Conservation (phyloP, 37 sponge, comb jelly and placozoan genomes). For the Halichondria panicea region DNA sequence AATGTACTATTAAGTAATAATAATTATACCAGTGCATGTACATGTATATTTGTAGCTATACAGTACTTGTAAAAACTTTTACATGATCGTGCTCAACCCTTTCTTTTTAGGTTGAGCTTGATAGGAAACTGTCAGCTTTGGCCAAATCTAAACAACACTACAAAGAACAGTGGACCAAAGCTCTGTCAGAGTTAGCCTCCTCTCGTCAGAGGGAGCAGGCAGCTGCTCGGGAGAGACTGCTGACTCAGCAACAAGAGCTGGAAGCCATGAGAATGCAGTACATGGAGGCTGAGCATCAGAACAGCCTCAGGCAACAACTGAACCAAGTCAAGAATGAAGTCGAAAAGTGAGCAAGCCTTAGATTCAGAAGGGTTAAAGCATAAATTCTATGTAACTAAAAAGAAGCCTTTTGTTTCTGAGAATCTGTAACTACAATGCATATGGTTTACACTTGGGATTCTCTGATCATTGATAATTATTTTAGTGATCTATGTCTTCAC, state of each 20-base stretch:
- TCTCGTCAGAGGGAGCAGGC: slow-evolving; percentile 74
- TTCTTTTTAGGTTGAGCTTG: slow-evolving; percentile 69
- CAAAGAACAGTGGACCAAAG: slow-evolving; percentile 93
- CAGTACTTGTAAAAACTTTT: not conserved
- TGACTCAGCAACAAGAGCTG: slow-evolving; percentile 73
- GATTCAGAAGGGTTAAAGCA: too few species aligned
- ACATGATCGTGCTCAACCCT: not conserved
- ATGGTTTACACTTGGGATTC: too few species aligned
- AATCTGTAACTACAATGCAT: too few species aligned
- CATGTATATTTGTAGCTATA: not conserved
- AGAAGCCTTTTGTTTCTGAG: too few species aligned
- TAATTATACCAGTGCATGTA: too few species aligned
- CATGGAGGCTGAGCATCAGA: slow-evolving; percentile 68
- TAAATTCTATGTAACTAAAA: too few species aligned
- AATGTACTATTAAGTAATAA: too few species aligned
- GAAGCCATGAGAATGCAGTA: slow-evolving; percentile 58
- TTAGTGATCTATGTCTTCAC: too few species aligned
- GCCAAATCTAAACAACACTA: slow-evolving; percentile 88
- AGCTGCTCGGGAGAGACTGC: slow-evolving; percentile 39
- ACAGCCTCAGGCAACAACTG: slow-evolving; percentile 46
- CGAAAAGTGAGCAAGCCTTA: too few species aligned
- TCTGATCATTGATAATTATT: too few species aligned
- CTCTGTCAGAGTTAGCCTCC: slow-evolving; percentile 79
- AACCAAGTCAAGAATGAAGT: slow-evolving; percentile 45
- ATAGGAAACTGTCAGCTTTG: slow-evolving; percentile 72